Conservation (phyloP, 2,888 invertebrate genomes). For the Gasteruption jaculator region DNA sequence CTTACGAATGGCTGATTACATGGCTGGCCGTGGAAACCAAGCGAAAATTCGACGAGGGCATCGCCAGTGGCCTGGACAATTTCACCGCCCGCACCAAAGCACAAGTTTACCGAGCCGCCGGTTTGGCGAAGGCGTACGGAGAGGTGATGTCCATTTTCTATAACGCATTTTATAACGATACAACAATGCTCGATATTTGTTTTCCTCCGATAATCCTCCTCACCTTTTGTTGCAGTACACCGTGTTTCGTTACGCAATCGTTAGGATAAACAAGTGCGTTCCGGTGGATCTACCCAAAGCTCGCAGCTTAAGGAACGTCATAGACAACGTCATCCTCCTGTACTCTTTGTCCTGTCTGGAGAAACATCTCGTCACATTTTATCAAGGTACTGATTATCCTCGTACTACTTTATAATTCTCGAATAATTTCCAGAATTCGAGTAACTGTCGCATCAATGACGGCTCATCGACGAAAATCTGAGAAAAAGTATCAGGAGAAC, state of each 20-base stretch:
- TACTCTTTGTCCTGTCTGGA: conserved; percentile 63
- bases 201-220: too few relatives aligned
- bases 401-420: too few relatives aligned
- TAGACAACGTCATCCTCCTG: conserved; percentile 56
- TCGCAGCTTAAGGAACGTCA: conserved; percentile 51
- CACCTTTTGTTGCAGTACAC: conserved; percentile 38
- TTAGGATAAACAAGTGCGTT: conserved; percentile 49
- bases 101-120: conserved; percentile 76
- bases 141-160: conserved; percentile 56
- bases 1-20: conserved; percentile 82
- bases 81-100: conserved; percentile 76
- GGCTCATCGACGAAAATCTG: too few relatives aligned
- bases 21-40: conserved; percentile 71
- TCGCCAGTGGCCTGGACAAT: conserved; percentile 59
- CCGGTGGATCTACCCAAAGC: conserved; percentile 39
- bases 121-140: conserved; percentile 72
- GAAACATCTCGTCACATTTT: conserved; percentile 68
- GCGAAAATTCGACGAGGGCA: conserved; percentile 57
- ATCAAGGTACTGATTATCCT: too few relatives aligned
- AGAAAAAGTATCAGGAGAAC: too few relatives aligned
- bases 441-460: too few relatives aligned
- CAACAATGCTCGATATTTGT: background rate
- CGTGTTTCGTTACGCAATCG: conserved; percentile 53
- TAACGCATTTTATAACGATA: background rate
- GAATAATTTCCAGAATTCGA: too few relatives aligned